Evolutionary conservation across 64 coral and sea anemone genomes (phyloP).

Genomic region (Cladopsammia gracilis): DNA sequence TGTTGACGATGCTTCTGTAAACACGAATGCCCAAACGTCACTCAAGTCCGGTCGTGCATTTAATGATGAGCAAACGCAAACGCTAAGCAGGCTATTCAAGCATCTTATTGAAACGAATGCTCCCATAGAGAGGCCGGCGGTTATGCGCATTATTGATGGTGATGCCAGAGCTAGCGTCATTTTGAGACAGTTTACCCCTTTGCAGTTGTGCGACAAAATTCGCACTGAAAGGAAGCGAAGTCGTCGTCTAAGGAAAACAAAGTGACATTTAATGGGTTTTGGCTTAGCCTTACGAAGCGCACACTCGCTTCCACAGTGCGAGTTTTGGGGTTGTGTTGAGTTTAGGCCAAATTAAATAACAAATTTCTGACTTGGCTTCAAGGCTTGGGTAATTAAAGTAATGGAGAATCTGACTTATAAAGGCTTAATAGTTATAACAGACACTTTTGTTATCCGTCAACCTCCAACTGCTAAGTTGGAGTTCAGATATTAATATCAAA

Average conservation of each 20-base stretch:
- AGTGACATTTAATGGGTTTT: background rate
- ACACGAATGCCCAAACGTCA: background rate
- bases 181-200: slow-evolving; percentile 32
- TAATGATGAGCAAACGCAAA: slow-evolving; percentile 10
- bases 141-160: slow-evolving; percentile 2
- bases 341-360: background rate
- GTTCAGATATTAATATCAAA: background rate
- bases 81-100: background rate
- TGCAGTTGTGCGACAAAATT: slow-evolving; percentile 44
- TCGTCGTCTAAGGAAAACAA: background rate
- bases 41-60: slow-evolving; percentile 1
- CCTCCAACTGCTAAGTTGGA: background rate
- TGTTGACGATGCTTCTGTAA: background rate
- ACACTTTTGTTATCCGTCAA: background rate
- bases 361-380: background rate
- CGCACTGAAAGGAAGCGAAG: slow-evolving; percentile 1
- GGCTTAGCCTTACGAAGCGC: background rate
- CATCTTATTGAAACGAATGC: background rate
- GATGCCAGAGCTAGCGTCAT: background rate
- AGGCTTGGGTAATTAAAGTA: background rate
- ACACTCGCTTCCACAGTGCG: background rate
- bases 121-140: slow-evolving; percentile 2
- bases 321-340: background rate
- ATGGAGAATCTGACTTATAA: background rate
- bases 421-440: background rate